Base-by-base conservation (phyloP, 2,888 invertebrate genomes). In the Halictus ligatus region DNA sequence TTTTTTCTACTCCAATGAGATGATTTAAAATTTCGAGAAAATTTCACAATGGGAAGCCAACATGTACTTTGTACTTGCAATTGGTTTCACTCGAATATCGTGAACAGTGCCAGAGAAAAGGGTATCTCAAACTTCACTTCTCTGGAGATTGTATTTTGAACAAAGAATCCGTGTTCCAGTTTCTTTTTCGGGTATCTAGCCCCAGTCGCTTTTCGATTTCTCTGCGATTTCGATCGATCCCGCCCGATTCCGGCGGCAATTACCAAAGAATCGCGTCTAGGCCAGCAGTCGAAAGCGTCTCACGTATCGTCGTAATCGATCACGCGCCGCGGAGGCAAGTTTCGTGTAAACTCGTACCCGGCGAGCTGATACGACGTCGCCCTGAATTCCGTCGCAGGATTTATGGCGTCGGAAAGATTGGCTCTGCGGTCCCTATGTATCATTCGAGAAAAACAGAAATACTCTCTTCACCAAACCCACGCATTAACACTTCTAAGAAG, bases 251-350 rank as follows among this genome's bases (percentile, higher is more conserved):
- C 75, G 21, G n/a, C 18, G 3, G 35, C 54, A 85, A 86, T 86
- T 86, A 82, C 82, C 74, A 69, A n/a, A 43, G 60, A 74, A 77
- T 74, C 54, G 54, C 50, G 18, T 69, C 15, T 40, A 2, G 75
- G 21, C 35, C 4, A 69, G 18, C 46, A 21, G 50, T 48, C 54
- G 50, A 80, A 81, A 76, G 54, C 79, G 80, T 73, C 79, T 87
- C 86, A 81, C 73, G 83, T 78, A 74, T 77, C 83, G 80, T 12
- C 15, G 76, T 50, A 83, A 84, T 88, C 81, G 81, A 78, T 88
- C 81, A 79, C 79, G 81, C 78, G 48, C 60, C 43, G 35, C 64
- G 35, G 74, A 67, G 40, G 13, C 43, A 64, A 79, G 72, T 79
- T 67, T 72, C 74, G 54, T 40, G 67, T 67, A 75, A 81, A 75